These are phyloP conservation scores for Andrena dorsata DNA, from an alignment of 2,888 invertebrate species.

Conservation along the genomic window DNA sequence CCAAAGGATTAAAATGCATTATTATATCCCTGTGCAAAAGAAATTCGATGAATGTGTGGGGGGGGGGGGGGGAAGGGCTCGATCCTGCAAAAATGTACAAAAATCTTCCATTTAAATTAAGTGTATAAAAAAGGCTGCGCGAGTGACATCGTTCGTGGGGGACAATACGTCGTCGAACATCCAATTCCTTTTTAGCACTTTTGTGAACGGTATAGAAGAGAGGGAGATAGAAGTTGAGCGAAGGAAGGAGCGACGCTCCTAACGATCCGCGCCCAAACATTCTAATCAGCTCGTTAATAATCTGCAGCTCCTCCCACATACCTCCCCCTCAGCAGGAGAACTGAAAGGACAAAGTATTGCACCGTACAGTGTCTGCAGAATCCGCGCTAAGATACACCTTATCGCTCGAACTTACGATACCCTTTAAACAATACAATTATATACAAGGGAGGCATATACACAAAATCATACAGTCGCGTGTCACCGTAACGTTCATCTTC, in stretches of 20 bases:
- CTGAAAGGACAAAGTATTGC: slow-evolving; percentile 56
- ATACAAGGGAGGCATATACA: slow-evolving; percentile 50
- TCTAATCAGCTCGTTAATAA: no score
- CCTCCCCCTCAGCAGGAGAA: slow-evolving; percentile 13
- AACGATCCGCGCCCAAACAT: slow-evolving; percentile 36
- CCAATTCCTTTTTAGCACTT: slow-evolving; percentile 64
- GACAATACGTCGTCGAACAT: slow-evolving; percentile 53
- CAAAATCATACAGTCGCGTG: slow-evolving; percentile 47
- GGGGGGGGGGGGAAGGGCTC: not conserved
- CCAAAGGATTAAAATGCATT: slow-evolving; percentile 1
- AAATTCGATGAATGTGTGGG: slow-evolving; percentile 13
- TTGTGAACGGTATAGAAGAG: slow-evolving; percentile 34
- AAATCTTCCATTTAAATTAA: slow-evolving; percentile 36
- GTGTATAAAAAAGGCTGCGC: slow-evolving; percentile 22
- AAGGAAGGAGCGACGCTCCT: slow-evolving; percentile 5
- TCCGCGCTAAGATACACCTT: slow-evolving; percentile 40
- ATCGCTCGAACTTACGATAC: slow-evolving; percentile 41
- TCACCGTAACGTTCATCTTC: slow-evolving; percentile 25
- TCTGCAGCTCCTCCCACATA: not conserved
- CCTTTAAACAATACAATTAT: slow-evolving; percentile 50
- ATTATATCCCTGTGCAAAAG: slow-evolving; percentile 2
- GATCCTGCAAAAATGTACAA: slow-evolving; percentile 36
- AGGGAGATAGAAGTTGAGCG: slow-evolving; percentile 32
- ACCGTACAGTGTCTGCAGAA: slow-evolving; percentile 48
- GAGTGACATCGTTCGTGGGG: slow-evolving; percentile 25